These are phyloP conservation scores for Trachemys scripta DNA, from an alignment of 2,113 vertebrate species.

Conservation along the genomic window DNA sequence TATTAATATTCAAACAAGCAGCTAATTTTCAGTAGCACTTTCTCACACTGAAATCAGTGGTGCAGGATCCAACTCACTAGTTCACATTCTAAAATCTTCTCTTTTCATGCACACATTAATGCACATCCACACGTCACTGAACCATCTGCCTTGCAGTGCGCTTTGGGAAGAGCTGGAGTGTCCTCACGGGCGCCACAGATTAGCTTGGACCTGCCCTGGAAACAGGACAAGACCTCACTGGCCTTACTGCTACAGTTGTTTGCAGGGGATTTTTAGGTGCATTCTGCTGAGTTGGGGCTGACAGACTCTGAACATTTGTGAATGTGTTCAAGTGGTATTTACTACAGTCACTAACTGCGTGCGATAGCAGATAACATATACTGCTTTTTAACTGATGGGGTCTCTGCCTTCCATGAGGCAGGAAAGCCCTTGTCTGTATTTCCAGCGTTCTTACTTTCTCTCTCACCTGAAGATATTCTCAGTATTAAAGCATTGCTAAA, in stretches of 20 bases:
- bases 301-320: not conserved
- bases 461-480: not conserved
- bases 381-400: not conserved
- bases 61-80: not conserved
- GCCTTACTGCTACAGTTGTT: not conserved
- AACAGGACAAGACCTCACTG: not conserved
- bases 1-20: not conserved
- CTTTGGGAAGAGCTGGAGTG: not conserved
- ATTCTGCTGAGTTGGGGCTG: not conserved
- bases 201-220: not conserved
- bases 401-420: not conserved
- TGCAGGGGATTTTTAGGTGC: not conserved
- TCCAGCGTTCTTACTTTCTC: not conserved
- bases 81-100: not conserved
- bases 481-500: not conserved
- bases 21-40: not conserved
- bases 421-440: not conserved
- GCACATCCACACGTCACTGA: not conserved
- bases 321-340: not conserved
- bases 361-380: not conserved
- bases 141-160: not conserved
- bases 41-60: not conserved
- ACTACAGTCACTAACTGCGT: not conserved
- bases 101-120: not conserved
- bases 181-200: not conserved